phyloP scores from a whole-genome alignment of 2,113 vertebrate species.

The Anguilla rostrata region DNA sequence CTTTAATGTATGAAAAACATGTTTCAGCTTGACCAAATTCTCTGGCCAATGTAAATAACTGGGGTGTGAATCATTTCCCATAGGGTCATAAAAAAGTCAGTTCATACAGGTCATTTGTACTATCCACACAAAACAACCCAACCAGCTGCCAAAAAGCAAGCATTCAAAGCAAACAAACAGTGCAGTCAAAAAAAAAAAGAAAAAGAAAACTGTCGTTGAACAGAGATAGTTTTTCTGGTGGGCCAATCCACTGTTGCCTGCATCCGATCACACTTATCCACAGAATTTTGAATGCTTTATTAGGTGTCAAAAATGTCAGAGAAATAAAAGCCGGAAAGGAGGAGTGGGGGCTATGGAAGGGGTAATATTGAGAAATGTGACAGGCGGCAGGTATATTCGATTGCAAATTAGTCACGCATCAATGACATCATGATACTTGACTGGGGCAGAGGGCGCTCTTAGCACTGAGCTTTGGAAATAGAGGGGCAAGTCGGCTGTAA shows the following conservation, averaged over 20 bases:
- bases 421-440: conserved; percentile 63
- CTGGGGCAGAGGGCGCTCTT: conserved; percentile 57
- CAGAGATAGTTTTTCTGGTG: background rate
- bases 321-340: background rate
- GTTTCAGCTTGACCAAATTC: conserved; percentile 19
- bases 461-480: conserved; percentile 62
- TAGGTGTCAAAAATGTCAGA: background rate
- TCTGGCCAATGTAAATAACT: conserved; percentile 52
- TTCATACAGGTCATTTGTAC: conserved; percentile 64
- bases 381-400: conserved; percentile 50
- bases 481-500: conserved; percentile 67
- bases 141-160: conserved; percentile 52
- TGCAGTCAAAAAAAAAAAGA: conserved; percentile 26
- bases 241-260: background rate
- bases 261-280: background rate
- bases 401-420: conserved; percentile 62
- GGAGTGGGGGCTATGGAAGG: background rate
- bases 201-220: background rate
- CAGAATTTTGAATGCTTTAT: background rate
- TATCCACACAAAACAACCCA: conserved; percentile 33
- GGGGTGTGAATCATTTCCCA: conserved; percentile 60
- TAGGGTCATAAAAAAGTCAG: conserved; percentile 56
- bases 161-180: conserved; percentile 46
- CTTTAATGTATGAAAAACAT: background rate
- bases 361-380: conserved; percentile 35